phyloP scores from a whole-genome alignment of 2,888 invertebrate genomes.

The Noctua pronuba region DNA sequence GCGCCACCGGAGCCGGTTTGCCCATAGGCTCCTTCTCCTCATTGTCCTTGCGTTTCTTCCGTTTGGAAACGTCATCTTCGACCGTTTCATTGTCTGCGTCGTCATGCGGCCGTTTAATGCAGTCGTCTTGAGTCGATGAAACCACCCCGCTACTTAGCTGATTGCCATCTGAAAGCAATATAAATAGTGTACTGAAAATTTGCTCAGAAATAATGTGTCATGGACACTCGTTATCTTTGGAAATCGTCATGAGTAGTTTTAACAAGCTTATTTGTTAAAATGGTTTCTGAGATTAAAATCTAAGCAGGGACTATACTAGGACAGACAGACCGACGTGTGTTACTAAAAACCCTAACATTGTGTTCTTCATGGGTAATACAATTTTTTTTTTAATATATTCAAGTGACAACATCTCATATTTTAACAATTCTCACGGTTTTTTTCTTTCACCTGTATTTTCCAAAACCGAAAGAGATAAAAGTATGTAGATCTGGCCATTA shows the following conservation, averaged over 20 bases:
- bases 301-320: not conserved
- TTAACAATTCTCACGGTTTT: constrained; percentile 4
- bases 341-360: not conserved
- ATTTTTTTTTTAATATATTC: not conserved
- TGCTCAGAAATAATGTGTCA: not conserved
- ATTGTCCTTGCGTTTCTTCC: constrained; percentile 94
- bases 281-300: not conserved
- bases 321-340: not conserved
- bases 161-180: constrained; percentile 69
- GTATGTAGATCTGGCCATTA: not conserved
- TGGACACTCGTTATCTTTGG: not conserved
- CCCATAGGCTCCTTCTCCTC: constrained; percentile 91
- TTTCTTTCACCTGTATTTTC: constrained; percentile 4
- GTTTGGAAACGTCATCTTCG: constrained; percentile 92
- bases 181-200: constrained; percentile 8
- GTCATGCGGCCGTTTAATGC: constrained; percentile 79
- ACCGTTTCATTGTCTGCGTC: constrained; percentile 90
- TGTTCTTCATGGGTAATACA: not conserved
- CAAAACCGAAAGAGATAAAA: constrained; percentile 2
- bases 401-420: not conserved
- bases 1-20: constrained; percentile 84
- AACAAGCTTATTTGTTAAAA: not conserved
- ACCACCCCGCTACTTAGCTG: constrained; percentile 85
- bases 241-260: not conserved
- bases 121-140: constrained; percentile 85